phyloP scores from a whole-genome alignment of 2,113 vertebrate species.

The Prunella fulvescens region DNA sequence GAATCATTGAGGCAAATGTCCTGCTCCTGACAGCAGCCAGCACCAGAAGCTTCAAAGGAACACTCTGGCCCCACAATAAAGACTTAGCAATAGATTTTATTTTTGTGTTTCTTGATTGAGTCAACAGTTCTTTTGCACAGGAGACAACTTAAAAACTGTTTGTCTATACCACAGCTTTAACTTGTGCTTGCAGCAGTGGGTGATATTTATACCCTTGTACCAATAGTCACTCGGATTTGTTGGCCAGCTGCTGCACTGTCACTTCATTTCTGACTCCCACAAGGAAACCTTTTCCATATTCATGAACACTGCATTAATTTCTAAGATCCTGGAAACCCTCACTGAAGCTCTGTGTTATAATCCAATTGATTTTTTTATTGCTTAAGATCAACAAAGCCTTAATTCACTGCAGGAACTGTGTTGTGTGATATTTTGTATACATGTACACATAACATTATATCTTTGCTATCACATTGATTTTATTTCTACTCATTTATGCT shows the following conservation, averaged over 20 bases:
- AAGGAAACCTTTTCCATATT: constrained; percentile 51
- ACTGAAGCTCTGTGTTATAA: not conserved
- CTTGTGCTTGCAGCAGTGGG: not conserved
- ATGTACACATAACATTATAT: not conserved
- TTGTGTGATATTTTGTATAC: not conserved
- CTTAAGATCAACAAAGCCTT: constrained; percentile 15
- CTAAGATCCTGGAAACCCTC: not conserved
- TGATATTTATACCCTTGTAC: constrained; percentile 3
- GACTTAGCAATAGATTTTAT: not conserved
- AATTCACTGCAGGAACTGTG: not conserved
- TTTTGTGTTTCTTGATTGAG: not conserved
- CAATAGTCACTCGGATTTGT: not conserved
- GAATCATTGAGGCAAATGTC: not conserved
- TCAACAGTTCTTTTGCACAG: not conserved
- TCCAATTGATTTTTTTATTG: not conserved
- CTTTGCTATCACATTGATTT: not conserved
- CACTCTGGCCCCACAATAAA: not conserved
- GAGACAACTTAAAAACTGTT: not conserved
- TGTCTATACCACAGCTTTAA: not conserved
- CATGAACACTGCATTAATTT: constrained; percentile 20
- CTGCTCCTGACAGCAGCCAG: not conserved
- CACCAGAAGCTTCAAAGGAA: not conserved
- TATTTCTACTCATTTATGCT: not conserved
- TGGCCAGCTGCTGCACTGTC: constrained; percentile 49
- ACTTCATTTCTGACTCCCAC: constrained; percentile 33